A percentile compares a stretch with the other conserved stretches of the same genome.
phyloP scores from a whole-genome alignment of 2,113 vertebrate species.

The Sprattus sprattus region DNA sequence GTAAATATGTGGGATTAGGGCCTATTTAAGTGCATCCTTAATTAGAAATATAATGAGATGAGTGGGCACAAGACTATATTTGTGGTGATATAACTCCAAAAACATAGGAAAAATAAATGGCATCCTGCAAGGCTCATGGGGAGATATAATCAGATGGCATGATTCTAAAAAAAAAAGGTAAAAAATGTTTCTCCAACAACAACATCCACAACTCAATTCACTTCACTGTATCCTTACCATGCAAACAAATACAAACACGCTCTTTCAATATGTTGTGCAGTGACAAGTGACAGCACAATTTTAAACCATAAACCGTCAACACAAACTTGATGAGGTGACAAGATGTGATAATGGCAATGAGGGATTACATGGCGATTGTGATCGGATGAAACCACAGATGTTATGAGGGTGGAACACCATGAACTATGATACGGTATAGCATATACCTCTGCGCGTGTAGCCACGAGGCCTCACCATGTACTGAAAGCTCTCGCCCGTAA shows the following conservation, averaged over 20 bases:
- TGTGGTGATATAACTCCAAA: background rate
- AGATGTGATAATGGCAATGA: background rate
- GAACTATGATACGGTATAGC: background rate
- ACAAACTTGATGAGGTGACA: background rate
- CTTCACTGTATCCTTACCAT: no score
- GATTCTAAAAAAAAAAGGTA: background rate
- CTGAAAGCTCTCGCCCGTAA: slow-evolving; percentile 50
- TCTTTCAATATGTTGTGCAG: no score
- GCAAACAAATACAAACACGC: background rate
- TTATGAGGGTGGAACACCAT: background rate
- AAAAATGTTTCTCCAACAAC: background rate
- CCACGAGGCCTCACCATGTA: slow-evolving; percentile 48
- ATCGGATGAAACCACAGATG: background rate
- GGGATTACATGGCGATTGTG: background rate
- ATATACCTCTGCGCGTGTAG: slow-evolving; percentile 56
- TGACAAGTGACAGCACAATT: background rate
- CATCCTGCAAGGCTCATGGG: background rate
- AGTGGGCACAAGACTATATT: background rate
- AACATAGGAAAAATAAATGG: background rate
- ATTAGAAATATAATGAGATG: background rate
- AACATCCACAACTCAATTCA: background rate
- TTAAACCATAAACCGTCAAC: background rate
- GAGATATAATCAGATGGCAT: background rate
- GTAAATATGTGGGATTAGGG: background rate
- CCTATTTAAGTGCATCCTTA: background rate